phyloP scores from a whole-genome alignment of 2,797 vertebrate genomes.

The Atherinosoma microstoma region DNA sequence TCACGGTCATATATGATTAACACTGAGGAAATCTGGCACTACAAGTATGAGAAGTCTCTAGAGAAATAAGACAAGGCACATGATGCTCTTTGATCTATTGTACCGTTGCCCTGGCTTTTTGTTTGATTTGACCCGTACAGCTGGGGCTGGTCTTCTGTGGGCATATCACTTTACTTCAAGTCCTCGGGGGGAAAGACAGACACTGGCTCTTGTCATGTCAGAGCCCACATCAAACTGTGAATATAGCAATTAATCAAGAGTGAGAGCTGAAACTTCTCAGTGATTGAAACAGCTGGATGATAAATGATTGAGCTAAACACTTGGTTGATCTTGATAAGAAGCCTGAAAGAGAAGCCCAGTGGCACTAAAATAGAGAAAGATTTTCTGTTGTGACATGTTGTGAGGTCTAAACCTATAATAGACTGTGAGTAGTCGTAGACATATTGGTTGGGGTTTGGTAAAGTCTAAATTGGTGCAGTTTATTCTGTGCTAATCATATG shows the following conservation, averaged over 20 bases:
- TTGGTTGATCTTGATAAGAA: constrained; percentile 25
- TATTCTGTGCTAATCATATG: neutral
- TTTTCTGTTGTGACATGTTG: constrained; percentile 8
- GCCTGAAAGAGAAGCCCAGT: neutral
- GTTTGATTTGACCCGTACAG: constrained; percentile 47
- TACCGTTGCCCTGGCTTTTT: constrained; percentile 34
- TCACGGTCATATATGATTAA: neutral
- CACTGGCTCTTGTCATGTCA: constrained; percentile 36
- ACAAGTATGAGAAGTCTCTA: constrained; percentile 25
- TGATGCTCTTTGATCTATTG: constrained; percentile 62
- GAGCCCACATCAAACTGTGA: constrained; percentile 51
- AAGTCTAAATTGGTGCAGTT: neutral
- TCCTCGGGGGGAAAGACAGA: constrained; percentile 50
- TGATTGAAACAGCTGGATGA: constrained; percentile 47
- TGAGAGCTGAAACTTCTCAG: constrained; percentile 56
- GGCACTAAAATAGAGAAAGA: neutral
- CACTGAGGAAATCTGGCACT: constrained; percentile 2
- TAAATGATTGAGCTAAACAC: constrained; percentile 44
- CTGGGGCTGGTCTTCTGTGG: constrained; percentile 35
- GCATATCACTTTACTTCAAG: constrained; percentile 57
- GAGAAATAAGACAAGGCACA: constrained; percentile 41
- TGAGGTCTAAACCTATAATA: neutral
- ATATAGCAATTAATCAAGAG: constrained; percentile 77
- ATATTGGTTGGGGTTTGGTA: neutral
- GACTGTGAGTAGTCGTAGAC: neutral